Evolutionary conservation across 2,888 invertebrate genomes (phyloP).

Genomic region (Noctua janthina): DNA sequence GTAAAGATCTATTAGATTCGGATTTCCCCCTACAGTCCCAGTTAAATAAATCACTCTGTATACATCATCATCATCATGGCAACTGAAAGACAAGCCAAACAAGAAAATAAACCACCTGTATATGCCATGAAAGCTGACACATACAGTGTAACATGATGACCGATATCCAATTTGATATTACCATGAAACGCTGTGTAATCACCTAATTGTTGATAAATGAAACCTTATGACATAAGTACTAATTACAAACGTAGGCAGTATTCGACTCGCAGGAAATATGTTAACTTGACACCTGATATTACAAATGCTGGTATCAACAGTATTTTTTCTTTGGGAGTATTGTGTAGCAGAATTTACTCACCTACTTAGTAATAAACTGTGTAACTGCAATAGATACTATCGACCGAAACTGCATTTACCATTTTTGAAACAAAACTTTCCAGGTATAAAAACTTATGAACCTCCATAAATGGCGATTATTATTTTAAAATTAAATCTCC

Average conservation of each 20-base stretch:
- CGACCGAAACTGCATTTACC: too few relatives aligned
- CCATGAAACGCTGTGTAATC: constrained; percentile 27
- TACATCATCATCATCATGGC: not conserved
- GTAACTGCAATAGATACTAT: not conserved
- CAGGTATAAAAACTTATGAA: too few relatives aligned
- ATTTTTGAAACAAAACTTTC: too few relatives aligned
- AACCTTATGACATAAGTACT: not conserved
- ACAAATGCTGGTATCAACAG: constrained; percentile 14
- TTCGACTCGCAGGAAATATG: not conserved
- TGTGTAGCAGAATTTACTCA: not conserved
- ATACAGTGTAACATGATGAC: constrained; percentile 10
- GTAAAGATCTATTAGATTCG: too few relatives aligned
- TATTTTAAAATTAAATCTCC: too few relatives aligned
- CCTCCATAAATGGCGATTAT: too few relatives aligned
- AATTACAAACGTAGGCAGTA: not conserved
- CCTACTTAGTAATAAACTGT: not conserved
- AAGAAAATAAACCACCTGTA: constrained; percentile 21
- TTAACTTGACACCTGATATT: not conserved
- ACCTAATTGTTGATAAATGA: constrained; percentile 1
- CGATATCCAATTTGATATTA: constrained; percentile 26
- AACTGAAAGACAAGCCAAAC: not conserved
- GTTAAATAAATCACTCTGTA: too few relatives aligned
- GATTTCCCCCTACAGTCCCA: not conserved
- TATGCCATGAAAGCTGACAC: not conserved
- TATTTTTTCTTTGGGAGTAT: not conserved